Evolutionary conservation across 1,140 invertebrate genomes (phyloP).

Genomic region (Brachionus rubens): DNA sequence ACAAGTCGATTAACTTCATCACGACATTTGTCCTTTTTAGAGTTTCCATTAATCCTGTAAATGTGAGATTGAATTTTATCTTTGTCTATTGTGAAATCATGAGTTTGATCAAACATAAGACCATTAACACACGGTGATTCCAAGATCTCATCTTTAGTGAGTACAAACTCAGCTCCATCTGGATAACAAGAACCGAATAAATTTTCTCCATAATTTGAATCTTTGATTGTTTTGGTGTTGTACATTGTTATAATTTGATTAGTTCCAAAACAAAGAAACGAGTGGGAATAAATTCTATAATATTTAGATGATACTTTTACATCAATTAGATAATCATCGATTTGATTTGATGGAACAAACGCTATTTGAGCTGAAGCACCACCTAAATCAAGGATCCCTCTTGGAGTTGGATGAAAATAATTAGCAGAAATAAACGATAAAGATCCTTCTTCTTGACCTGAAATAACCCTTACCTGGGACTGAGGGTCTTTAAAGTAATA

Average conservation of each 20-base stretch:
- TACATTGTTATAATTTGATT: not conserved
- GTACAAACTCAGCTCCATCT: not conserved
- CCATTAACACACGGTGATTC: not conserved
- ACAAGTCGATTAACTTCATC: not conserved
- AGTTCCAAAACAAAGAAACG: not conserved
- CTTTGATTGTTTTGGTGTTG: not conserved
- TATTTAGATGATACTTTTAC: not conserved
- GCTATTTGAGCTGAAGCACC: constrained; percentile 65
- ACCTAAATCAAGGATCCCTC: constrained; percentile 63
- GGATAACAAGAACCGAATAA: not conserved
- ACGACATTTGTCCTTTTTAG: not conserved
- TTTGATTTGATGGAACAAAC: constrained; percentile 58
- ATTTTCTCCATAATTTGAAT: not conserved
- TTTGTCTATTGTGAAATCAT: not conserved
- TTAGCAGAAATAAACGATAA: constrained; percentile 63
- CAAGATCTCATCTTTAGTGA: not conserved
- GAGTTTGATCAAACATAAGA: not conserved
- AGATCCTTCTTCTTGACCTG: constrained; percentile 61
- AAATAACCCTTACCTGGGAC: constrained; percentile 59
- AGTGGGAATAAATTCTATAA: not conserved
- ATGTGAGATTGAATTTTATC: not conserved
- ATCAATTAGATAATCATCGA: constrained; percentile 27
- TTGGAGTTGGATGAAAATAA: constrained; percentile 53
- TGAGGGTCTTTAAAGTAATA: constrained; percentile 55
- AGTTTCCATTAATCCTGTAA: not conserved